Evolutionary conservation across 2,888 invertebrate genomes (phyloP).

Genomic region (Mongoloraphidia duomilia): DNA sequence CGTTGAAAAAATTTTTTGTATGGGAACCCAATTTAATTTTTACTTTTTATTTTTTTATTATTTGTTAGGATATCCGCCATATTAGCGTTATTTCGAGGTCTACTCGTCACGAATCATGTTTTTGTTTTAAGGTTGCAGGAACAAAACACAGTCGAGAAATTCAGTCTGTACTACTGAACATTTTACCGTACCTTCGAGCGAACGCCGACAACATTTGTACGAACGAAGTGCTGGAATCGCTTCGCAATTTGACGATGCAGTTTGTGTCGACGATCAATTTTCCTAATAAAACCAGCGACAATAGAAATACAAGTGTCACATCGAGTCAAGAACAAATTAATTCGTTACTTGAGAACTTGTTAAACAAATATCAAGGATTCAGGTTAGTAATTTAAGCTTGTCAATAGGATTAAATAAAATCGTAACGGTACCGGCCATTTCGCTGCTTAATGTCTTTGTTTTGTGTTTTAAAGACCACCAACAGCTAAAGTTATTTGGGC

Average conservation of each 20-base stretch:
- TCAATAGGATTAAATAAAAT: too few species aligned
- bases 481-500: too few species aligned
- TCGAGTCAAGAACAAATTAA: slow-evolving; percentile 32
- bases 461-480: too few species aligned
- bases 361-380: slow-evolving; percentile 30
- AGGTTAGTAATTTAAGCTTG: slow-evolving; percentile 25
- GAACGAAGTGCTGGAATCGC: slow-evolving; percentile 33
- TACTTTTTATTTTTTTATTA: too few species aligned
- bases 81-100: too few species aligned
- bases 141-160: slow-evolving; percentile 1
- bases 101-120: too few species aligned
- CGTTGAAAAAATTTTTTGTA: too few species aligned
- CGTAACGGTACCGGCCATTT: too few species aligned
- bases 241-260: slow-evolving; percentile 35
- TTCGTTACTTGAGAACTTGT: slow-evolving; percentile 26
- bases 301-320: slow-evolving; percentile 25
- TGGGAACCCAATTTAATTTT: too few species aligned
- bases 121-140: too few species aligned
- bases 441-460: too few species aligned
- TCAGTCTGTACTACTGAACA: neutral
- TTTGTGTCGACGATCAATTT: slow-evolving; percentile 18
- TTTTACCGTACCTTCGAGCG: slow-evolving; percentile 36
- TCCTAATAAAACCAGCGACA: slow-evolving; percentile 18
- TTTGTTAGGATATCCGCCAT: too few species aligned
- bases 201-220: slow-evolving; percentile 40